These are phyloP conservation scores for Epinotia ramella DNA, from an alignment of 2,888 invertebrate genomes.

Conservation along the genomic window DNA sequence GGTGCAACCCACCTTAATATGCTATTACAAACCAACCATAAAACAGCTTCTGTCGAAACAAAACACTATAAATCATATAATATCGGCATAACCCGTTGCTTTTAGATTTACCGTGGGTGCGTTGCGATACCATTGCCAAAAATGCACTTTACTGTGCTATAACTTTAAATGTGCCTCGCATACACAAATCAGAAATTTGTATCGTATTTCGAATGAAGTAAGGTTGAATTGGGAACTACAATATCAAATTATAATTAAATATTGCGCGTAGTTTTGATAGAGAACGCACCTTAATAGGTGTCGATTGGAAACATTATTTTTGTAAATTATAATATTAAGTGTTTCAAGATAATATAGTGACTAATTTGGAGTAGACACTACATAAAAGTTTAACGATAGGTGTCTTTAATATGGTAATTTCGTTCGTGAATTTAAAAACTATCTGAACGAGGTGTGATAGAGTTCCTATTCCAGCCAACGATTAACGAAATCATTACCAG, in stretches of 20 bases:
- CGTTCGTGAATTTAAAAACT: neutral
- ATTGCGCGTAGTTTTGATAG: neutral
- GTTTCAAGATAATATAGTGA: neutral
- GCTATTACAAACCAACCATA: neutral
- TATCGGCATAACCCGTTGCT: constrained; percentile 7
- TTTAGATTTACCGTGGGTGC: constrained; percentile 12
- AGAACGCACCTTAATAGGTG: neutral
- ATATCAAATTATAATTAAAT: neutral
- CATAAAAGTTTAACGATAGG: neutral
- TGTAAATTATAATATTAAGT: neutral
- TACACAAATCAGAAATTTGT: neutral
- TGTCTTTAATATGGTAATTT: no score
- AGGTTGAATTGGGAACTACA: neutral
- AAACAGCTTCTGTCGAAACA: neutral
- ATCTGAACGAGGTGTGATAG: no score
- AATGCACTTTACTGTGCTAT: neutral
- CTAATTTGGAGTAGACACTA: neutral
- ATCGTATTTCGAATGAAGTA: neutral
- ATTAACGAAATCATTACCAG: no score
- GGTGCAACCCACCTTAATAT: no score
- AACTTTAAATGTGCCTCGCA: neutral
- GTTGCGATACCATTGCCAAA: constrained; percentile 1
- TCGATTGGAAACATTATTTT: neutral
- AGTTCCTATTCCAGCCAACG: no score
- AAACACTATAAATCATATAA: constrained; percentile 1